Conservation (phyloP, 2,113 vertebrate genomes). For the Acanthisitta chloris region DNA sequence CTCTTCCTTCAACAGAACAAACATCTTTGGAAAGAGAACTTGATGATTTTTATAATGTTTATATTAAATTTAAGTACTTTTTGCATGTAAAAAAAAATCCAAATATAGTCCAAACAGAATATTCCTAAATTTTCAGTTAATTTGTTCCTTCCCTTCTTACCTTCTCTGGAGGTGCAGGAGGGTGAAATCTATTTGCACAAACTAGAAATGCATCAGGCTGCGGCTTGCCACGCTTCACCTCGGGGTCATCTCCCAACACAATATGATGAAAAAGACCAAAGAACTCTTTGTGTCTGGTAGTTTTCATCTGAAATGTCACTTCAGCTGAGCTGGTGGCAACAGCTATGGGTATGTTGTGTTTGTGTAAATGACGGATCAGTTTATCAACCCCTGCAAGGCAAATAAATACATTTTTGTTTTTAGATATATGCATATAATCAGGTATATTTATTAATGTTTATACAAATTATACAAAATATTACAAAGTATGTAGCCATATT, state of each 20-base stretch:
- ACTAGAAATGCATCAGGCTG: conserved; percentile 86
- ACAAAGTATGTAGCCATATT: neutral
- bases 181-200: conserved; percentile 84
- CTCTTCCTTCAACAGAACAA: neutral
- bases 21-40: neutral
- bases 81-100: neutral
- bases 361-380: conserved; percentile 80
- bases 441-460: neutral
- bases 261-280: conserved; percentile 85
- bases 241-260: conserved; percentile 88
- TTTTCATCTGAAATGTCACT: conserved; percentile 80
- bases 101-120: neutral
- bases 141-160: conserved; percentile 62
- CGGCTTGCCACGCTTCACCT: conserved; percentile 83
- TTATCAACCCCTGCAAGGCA: conserved; percentile 79
- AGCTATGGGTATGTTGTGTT: conserved; percentile 80
- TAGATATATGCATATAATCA: neutral
- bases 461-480: no score
- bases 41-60: neutral
- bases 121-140: neutral
- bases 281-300: conserved; percentile 77
- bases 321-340: conserved; percentile 85
- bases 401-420: neutral
- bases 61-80: neutral
- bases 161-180: conserved; percentile 72